phyloP scores from a whole-genome alignment of 2,113 vertebrate genomes.

The Acanthisitta chloris region DNA sequence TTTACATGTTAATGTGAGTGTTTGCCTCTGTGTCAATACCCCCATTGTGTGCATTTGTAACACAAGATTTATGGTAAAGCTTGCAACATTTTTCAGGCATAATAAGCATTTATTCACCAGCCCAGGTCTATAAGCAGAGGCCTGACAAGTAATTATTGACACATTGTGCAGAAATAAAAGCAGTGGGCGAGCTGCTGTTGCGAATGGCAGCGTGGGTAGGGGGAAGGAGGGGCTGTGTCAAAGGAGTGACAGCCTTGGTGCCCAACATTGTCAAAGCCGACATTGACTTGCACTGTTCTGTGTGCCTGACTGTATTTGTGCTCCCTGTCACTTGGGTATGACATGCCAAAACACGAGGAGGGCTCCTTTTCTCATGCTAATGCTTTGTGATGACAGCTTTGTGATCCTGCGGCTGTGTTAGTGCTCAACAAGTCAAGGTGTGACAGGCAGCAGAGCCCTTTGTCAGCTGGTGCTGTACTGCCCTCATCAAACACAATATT shows the following conservation, averaged over 20 bases:
- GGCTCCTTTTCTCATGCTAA: slow-evolving; percentile 81
- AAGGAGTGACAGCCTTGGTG: slow-evolving; percentile 76
- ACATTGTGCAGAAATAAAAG: slow-evolving; percentile 77
- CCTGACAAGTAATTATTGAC: slow-evolving; percentile 78
- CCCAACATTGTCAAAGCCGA: slow-evolving; percentile 77
- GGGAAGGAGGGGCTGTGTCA: slow-evolving; percentile 65
- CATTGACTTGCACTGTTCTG: slow-evolving; percentile 69
- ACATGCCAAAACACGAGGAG: slow-evolving; percentile 77
- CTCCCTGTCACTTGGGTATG: slow-evolving; percentile 74
- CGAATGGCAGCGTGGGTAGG: slow-evolving; percentile 72
- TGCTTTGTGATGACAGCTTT: slow-evolving; percentile 71
- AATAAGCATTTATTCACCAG: slow-evolving; percentile 64
- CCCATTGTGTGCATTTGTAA: slow-evolving; percentile 66
- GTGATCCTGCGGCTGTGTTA: slow-evolving; percentile 45
- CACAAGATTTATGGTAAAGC: slow-evolving; percentile 69
- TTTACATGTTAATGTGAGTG: slow-evolving; percentile 44
- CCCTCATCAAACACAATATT: background rate
- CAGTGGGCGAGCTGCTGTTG: slow-evolving; percentile 70
- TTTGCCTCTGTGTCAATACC: slow-evolving; percentile 66
- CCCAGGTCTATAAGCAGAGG: slow-evolving; percentile 69
- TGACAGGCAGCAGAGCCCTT: slow-evolving; percentile 70
- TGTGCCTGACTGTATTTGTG: slow-evolving; percentile 74
- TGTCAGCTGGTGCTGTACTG: background rate
- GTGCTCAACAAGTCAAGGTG: slow-evolving; percentile 71
- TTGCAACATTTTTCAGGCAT: slow-evolving; percentile 65